These are phyloP conservation scores for Agonopterix heracliana DNA, from an alignment of 2,888 invertebrate genomes.

Conservation along the genomic window DNA sequence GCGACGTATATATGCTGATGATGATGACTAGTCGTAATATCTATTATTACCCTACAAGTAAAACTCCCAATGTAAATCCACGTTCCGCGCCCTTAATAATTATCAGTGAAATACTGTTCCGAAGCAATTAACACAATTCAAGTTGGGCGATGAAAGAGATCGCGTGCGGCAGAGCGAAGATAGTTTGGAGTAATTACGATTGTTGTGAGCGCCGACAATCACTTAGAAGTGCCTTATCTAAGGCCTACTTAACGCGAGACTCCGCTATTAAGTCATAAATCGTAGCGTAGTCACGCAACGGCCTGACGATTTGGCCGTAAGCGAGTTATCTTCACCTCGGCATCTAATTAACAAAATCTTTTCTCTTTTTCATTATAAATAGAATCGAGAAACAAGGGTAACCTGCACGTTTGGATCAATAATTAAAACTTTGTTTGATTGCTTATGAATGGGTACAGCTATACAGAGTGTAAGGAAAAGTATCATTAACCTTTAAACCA, in stretches of 20 bases:
- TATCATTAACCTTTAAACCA: too few species aligned
- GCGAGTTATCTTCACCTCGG: slow-evolving; percentile 62
- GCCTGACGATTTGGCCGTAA: slow-evolving; percentile 62
- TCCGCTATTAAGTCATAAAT: slow-evolving; percentile 75
- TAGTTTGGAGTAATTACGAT: slow-evolving; percentile 75
- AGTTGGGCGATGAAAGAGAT: slow-evolving; percentile 61
- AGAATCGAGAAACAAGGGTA: background rate
- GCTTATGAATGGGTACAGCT: too few species aligned
- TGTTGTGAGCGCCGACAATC: slow-evolving; percentile 75
- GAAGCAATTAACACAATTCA: slow-evolving; percentile 62
- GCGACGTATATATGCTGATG: too few species aligned
- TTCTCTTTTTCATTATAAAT: slow-evolving; percentile 24
- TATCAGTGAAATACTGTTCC: slow-evolving; percentile 12
- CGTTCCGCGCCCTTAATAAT: slow-evolving; percentile 3
- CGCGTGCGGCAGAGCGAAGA: slow-evolving; percentile 63
- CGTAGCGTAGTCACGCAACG: slow-evolving; percentile 65
- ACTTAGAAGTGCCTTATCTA: slow-evolving; percentile 74
- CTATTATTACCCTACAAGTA: too few species aligned
- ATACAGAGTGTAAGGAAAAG: too few species aligned
- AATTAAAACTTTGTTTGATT: too few species aligned
- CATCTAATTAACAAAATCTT: slow-evolving; percentile 63
- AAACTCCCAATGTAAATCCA: too few species aligned
- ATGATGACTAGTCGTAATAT: too few species aligned
- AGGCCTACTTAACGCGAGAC: slow-evolving; percentile 71
- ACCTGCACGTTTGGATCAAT: too few species aligned